Evolutionary conservation across 2,113 vertebrate genomes (phyloP).

Genomic region (Neopipo cinnamomea): DNA sequence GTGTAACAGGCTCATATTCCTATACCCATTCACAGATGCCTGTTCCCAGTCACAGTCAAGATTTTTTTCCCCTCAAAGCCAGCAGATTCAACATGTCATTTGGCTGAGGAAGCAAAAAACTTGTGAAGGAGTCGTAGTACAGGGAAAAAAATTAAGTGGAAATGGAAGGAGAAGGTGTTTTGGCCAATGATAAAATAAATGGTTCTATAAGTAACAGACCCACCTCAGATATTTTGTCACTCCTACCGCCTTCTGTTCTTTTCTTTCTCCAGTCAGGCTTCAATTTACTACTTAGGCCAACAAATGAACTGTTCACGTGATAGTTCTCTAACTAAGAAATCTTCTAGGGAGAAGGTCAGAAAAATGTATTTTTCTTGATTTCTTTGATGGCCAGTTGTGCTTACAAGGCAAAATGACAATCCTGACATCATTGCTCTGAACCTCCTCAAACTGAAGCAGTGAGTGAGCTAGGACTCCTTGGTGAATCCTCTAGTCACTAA

Average conservation of each 20-base stretch:
- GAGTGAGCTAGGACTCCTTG: neutral
- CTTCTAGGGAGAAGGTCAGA: neutral
- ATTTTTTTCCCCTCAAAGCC: conserved; percentile 9
- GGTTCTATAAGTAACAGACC: neutral
- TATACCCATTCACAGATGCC: neutral
- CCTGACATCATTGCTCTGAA: neutral
- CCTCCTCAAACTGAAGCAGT: neutral
- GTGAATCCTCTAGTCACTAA: neutral
- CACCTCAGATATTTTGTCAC: neutral
- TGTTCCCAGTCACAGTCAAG: neutral
- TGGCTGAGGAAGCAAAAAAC: neutral
- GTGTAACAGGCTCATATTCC: neutral
- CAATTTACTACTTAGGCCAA: neutral
- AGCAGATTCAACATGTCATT: neutral
- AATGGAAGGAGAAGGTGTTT: conserved; percentile 4
- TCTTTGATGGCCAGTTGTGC: neutral
- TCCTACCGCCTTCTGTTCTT: neutral
- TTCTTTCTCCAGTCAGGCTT: neutral
- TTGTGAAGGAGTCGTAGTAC: neutral
- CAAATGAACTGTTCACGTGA: neutral
- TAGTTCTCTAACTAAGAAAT: neutral
- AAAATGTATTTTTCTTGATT: neutral
- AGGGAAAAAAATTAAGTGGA: neutral
- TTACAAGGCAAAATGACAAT: neutral
- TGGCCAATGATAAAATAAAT: neutral